Conservation (phyloP, 2,113 vertebrate species). For the Danio rerio region GRCz12tu NC_133193.1:19373501-19374000, state of each 20-base stretch:
- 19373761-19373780: not conserved
- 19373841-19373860: slow-evolving; percentile 80
- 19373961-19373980: slow-evolving; percentile 77
- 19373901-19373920: slow-evolving; percentile 76
- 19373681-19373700: too few species aligned
- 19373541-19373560: too few species aligned
- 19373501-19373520: too few species aligned
- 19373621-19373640: too few species aligned
- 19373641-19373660: too few species aligned
- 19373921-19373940: slow-evolving; percentile 81
- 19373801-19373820: slow-evolving; percentile 30
- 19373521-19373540: too few species aligned
- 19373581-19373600: too few species aligned
- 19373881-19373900: slow-evolving; percentile 85
- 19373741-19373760: not conserved
- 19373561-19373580: too few species aligned
- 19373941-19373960: slow-evolving; percentile 79
- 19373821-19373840: slow-evolving; percentile 44
- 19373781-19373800: slow-evolving; percentile 23
- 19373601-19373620: too few species aligned
- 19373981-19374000: slow-evolving; percentile 70
- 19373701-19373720: too few species aligned
- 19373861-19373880: slow-evolving; percentile 77
- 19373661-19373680: too few species aligned
- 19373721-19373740: not conserved